A percentile compares a stretch with the other conserved stretches of the same genome.
Conservation (phyloP, 2,113 vertebrate genomes). For the Mustelus asterias region DNA sequence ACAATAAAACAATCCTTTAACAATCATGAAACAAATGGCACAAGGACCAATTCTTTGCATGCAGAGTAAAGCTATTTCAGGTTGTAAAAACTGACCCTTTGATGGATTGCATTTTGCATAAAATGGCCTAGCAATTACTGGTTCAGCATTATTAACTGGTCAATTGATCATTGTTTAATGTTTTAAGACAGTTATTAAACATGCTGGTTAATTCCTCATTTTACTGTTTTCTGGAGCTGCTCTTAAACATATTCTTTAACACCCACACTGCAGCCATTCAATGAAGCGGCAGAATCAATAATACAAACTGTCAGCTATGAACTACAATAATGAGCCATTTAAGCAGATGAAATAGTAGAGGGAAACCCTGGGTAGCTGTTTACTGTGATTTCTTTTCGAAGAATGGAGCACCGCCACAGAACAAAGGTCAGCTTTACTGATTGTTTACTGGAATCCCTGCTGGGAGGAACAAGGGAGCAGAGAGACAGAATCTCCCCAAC, state of each 20-base stretch:
- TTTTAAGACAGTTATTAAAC: slow-evolving; percentile 4
- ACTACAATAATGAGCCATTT: neutral
- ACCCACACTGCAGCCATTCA: neutral
- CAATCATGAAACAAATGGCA: neutral
- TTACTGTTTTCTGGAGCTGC: slow-evolving; percentile 6
- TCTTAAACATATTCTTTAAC: neutral
- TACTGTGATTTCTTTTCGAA: neutral
- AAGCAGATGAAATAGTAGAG: neutral
- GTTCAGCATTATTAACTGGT: neutral
- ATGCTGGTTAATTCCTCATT: neutral
- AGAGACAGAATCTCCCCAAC: too few relatives aligned
- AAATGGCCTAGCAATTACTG: neutral
- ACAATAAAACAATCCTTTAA: neutral
- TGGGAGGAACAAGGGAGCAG: neutral
- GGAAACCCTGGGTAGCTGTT: neutral
- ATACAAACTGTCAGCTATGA: neutral
- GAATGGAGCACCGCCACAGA: neutral
- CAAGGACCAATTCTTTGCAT: neutral
- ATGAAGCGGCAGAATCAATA: neutral
- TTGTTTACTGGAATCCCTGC: neutral
- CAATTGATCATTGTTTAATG: neutral
- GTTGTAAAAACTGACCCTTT: neutral
- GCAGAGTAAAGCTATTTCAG: neutral
- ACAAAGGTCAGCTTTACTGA: neutral
- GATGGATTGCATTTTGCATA: neutral